phyloP scores from a whole-genome alignment of 2,888 invertebrate species.

The Ferrisia virgata region DNA sequence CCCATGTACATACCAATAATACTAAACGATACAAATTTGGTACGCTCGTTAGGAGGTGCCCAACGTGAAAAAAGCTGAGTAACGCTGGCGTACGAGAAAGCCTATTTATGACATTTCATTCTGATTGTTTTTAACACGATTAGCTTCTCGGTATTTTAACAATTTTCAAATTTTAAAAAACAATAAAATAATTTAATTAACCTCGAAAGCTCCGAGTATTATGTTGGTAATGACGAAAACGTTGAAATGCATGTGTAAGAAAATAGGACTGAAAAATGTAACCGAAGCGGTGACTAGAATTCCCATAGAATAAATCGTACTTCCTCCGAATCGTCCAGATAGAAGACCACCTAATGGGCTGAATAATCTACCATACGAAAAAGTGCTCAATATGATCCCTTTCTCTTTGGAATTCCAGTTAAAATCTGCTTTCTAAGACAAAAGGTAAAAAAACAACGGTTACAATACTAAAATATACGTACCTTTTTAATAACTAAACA shows the following conservation, averaged over 20 bases:
- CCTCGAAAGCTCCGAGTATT: background rate
- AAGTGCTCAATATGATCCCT: slow-evolving; percentile 13
- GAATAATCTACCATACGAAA: background rate
- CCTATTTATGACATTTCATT: background rate
- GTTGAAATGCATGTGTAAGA: background rate
- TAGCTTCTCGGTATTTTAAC: background rate
- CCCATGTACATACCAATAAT: background rate
- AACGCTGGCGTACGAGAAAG: background rate
- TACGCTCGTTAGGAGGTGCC: background rate
- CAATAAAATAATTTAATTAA: too few species aligned
- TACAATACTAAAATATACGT: background rate
- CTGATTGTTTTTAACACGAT: background rate
- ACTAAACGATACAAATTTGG: background rate
- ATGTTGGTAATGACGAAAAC: background rate
- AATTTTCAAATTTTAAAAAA: too few species aligned
- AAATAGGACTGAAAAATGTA: background rate
- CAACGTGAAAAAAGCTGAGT: background rate
- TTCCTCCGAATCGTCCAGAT: background rate
- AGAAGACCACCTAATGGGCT: background rate
- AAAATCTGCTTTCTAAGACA: background rate
- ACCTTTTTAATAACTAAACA: too few species aligned
- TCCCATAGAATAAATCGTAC: background rate
- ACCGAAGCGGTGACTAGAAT: background rate
- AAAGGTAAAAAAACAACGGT: background rate
- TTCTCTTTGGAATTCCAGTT: slow-evolving; percentile 26